Conservation (phyloP, 2,113 vertebrate genomes). For the Chlamydotis undulata region DNA sequence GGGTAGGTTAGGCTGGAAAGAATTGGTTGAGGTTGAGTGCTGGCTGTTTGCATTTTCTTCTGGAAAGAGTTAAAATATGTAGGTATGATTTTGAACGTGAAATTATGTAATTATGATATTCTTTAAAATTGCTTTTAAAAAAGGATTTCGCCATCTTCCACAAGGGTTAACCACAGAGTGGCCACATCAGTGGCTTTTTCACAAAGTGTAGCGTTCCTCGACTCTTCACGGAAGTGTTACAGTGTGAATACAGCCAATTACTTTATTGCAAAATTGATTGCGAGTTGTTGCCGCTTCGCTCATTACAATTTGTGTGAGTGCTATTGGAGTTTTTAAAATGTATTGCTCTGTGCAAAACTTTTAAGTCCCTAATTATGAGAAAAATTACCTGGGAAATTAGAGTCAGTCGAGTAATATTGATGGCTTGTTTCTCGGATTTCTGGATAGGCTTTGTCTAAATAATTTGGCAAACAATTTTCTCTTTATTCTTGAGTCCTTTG, state of each 20-base stretch:
- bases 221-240: conserved; percentile 19
- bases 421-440: conserved; percentile 29
- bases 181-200: background rate
- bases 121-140: background rate
- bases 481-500: background rate
- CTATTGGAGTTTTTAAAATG: conserved; percentile 26
- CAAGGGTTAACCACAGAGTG: background rate
- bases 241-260: conserved; percentile 20
- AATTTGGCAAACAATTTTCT: conserved; percentile 36
- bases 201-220: background rate
- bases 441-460: conserved; percentile 48
- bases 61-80: background rate
- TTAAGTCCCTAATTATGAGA: conserved; percentile 35
- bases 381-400: conserved; percentile 62
- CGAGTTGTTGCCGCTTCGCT: background rate
- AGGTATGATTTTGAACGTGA: background rate
- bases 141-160: background rate
- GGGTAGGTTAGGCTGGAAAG: background rate
- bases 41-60: background rate
- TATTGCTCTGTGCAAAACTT: conserved; percentile 3
- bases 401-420: conserved; percentile 13
- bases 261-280: conserved; percentile 49
- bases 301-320: background rate
- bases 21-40: background rate
- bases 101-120: background rate